Evolutionary conservation across 2,797 vertebrate species (phyloP).

Genomic region (Pipistrellus pipistrellus): DNA sequence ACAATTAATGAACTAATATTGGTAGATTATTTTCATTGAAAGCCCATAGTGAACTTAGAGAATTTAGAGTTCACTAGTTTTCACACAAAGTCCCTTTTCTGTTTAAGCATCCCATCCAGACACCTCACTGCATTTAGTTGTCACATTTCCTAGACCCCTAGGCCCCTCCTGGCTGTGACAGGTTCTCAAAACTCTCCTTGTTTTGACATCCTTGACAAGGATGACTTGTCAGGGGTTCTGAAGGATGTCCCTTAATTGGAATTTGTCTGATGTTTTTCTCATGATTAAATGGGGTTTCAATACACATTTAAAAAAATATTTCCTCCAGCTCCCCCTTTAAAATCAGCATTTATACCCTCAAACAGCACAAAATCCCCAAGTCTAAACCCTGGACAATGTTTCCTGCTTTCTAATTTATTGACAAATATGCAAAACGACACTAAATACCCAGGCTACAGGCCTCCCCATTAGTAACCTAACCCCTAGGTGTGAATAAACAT

Average conservation of each 20-base stretch:
- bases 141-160: no score
- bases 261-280: neutral
- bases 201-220: neutral
- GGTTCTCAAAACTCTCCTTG: neutral
- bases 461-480: conserved; percentile 32
- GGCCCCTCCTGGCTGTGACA: neutral
- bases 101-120: neutral
- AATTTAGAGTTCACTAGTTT: neutral
- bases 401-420: conserved; percentile 28
- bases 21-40: neutral
- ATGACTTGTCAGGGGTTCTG: neutral
- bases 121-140: no score
- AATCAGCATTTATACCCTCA: neutral
- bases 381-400: neutral
- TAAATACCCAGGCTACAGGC: neutral
- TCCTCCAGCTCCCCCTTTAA: neutral
- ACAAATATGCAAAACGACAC: conserved; percentile 38
- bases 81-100: neutral
- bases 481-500: neutral
- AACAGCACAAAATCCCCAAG: neutral
- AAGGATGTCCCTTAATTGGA: neutral
- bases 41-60: neutral
- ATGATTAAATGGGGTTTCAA: neutral
- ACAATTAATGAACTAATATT: neutral
- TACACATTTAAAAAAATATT: neutral